Base-by-base conservation (phyloP, 2,888 invertebrate genomes). In the Sclerodermus sp. region DNA sequence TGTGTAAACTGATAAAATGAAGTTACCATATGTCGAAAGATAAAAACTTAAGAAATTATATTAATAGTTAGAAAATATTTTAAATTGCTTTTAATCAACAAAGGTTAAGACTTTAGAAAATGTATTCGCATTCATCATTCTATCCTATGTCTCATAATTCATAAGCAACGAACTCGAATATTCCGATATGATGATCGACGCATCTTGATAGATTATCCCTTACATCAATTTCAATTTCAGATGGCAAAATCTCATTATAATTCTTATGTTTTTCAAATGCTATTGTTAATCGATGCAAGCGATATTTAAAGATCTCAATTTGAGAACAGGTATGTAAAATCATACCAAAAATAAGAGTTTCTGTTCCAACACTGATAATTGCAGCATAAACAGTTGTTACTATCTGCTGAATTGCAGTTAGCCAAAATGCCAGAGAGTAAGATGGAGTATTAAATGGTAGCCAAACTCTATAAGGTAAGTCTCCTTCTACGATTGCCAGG, bases 271-370 rank as follows among this genome's bases (percentile, higher is more conserved):
- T 23, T 23, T 23, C 23, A 23, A 23, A 23, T 23, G 23, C 23
- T 23, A 23, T 2, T 15, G 34, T n/a, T 18, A 44, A 15, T 16
- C 13, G 10, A 1, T 12, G 34, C 5, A 46, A 12, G 10, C 46
- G 31, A 31, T 15, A n/a, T 17, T 39, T 29, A 1, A 46, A 18
- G 30, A 39, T 40, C 29, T 39, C 15, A 16, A 46, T 13, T 17
- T 46, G 46, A 2, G 15, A 23, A 30, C 39, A 46, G 30, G 9
- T 39, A 14, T 39, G 46, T 1, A 46, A 38, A 9, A 46, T 16
- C 6, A 34, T 14, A 16, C 46, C 40, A 12, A 13, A 38, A 16
- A 46, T 10, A 30, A 39, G 17, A 5, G 39, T 38, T 29, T 46
- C 46, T 1, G 31, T 23, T 12, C 38, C 18, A 13, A 23, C 13